phyloP scores from a whole-genome alignment of 2,888 invertebrate genomes.

The Drosophila conformis region DNA sequence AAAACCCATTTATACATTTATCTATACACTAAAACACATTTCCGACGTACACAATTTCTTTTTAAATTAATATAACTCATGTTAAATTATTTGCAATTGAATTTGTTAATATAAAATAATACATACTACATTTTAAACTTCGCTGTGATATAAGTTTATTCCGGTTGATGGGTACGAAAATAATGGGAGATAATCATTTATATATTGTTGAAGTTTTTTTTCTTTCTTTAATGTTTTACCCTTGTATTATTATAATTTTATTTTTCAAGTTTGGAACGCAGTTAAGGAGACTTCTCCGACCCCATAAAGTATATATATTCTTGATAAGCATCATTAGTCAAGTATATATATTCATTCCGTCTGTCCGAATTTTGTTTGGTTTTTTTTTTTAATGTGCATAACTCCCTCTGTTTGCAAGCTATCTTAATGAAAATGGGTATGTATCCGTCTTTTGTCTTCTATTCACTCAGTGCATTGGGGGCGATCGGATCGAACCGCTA shows the following conservation, averaged over 20 bases:
- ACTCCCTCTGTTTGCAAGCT: not conserved
- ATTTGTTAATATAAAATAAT: slow-evolving; percentile 3
- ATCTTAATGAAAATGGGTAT: not conserved
- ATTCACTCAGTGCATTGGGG: not conserved
- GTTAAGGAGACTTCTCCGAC: not conserved
- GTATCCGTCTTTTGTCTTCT: not conserved
- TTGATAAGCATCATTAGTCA: not conserved
- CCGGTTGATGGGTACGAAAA: not conserved
- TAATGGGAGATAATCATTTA: slow-evolving; percentile 9
- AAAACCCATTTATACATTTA: slow-evolving; percentile 3
- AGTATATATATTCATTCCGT: not conserved
- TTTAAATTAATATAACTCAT: not conserved
- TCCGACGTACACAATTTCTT: not conserved
- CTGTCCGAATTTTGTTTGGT: not conserved
- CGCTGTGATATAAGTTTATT: not conserved
- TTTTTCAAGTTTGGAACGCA: not conserved
- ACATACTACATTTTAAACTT: not conserved
- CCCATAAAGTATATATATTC: not conserved
- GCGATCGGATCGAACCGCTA: not conserved
- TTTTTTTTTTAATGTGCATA: not conserved
- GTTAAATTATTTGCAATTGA: slow-evolving; percentile 11
- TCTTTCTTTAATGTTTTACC: not conserved
- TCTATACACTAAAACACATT: not conserved
- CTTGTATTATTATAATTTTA: not conserved
- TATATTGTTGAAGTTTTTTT: slow-evolving; percentile 17